Base-by-base conservation (phyloP, 2,797 vertebrate genomes). In the Crocidura indochinensis region DNA sequence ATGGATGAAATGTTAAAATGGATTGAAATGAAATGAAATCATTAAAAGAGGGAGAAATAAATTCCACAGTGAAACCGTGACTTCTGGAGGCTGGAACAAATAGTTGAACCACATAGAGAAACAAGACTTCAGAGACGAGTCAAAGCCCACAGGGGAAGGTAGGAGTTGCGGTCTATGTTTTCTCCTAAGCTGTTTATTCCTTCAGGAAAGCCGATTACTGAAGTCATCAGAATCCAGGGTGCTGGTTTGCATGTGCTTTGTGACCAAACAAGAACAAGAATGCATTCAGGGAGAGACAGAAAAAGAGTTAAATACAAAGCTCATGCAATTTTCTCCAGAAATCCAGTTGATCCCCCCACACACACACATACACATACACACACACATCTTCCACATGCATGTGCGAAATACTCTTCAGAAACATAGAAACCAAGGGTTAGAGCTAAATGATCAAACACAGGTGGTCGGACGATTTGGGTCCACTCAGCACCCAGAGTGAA, bases 1-100 rank as follows among this genome's bases (percentile, higher is more conserved):
- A 84, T 17, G 51, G 49, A 91, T 53, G 85, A 53, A 84, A 95
- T 4, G 53, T 5, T 64, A 64, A 83, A 88, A 44, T 67, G 38
- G 38, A 38, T 5, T 38, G 60, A 86, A 93, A 81, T 77, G 69
- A 83, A 91, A 56, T 38, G 44, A 83, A 27, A 27, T 65, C 64
- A 20, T 22, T 60, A 60, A 20, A 38, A 17, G 72, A 60, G 68
- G 60, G 11, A 67, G 75, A 26, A 62, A 68, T 64, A 10, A 29
- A 38, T 69, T 31, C 62, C 56, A 27, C 20, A 6, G 6, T 11
- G n/a, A 31, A 26, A 29, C 72, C 72, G 67, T n/a, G 22, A 44
- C 17, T 75, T 19, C 24, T 2, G 74, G 91, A 89, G 72, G 26
- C n/a, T 2, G 47, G 73, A 84, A 67, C 14, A 68, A 68, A 80